Percentiles rank a stretch among this genome's conserved stretches.
Evolutionary conservation across 2,797 vertebrate genomes (phyloP).

Genomic region (Ara ararauna): DNA sequence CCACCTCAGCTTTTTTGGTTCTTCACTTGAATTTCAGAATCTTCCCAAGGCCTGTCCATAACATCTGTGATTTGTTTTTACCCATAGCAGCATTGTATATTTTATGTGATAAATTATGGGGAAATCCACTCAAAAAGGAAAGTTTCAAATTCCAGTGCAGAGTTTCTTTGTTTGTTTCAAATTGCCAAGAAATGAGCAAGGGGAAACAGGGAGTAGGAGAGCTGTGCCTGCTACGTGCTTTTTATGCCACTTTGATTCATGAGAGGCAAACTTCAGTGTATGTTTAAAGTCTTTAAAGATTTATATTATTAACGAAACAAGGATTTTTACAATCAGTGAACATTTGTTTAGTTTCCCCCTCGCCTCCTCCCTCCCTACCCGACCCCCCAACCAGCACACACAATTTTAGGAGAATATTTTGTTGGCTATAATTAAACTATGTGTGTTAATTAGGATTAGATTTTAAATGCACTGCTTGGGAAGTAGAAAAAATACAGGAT

Average conservation of each 20-base stretch:
- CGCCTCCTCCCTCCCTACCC: slow-evolving; percentile 57
- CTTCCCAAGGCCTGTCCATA: background rate
- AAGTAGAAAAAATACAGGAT: slow-evolving; percentile 80
- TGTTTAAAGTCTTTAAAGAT: slow-evolving; percentile 74
- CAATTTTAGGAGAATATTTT: slow-evolving; percentile 80
- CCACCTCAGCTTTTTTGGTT: background rate
- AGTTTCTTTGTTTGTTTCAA: slow-evolving; percentile 64
- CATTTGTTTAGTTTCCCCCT: slow-evolving; percentile 75
- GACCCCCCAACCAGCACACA: slow-evolving; percentile 67
- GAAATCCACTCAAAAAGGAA: slow-evolving; percentile 42
- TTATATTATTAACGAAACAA: slow-evolving; percentile 78
- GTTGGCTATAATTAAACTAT: slow-evolving; percentile 81
- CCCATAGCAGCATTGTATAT: background rate
- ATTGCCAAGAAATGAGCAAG: slow-evolving; percentile 40
- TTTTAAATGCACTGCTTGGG: slow-evolving; percentile 80
- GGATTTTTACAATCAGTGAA: slow-evolving; percentile 77
- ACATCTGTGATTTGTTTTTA: slow-evolving; percentile 43
- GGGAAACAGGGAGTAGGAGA: background rate
- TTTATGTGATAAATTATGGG: slow-evolving; percentile 35
- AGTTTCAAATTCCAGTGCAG: slow-evolving; percentile 3
- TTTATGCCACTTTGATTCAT: slow-evolving; percentile 58
- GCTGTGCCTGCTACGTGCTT: background rate
- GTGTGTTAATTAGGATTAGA: slow-evolving; percentile 81
- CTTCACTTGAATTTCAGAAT: slow-evolving; percentile 1
- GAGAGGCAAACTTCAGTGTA: slow-evolving; percentile 69